Evolutionary conservation across 2,888 invertebrate species (phyloP), one percentile per base, ranked within the genome.

Genomic region (Aporophyla lueneburgensis): DNA sequence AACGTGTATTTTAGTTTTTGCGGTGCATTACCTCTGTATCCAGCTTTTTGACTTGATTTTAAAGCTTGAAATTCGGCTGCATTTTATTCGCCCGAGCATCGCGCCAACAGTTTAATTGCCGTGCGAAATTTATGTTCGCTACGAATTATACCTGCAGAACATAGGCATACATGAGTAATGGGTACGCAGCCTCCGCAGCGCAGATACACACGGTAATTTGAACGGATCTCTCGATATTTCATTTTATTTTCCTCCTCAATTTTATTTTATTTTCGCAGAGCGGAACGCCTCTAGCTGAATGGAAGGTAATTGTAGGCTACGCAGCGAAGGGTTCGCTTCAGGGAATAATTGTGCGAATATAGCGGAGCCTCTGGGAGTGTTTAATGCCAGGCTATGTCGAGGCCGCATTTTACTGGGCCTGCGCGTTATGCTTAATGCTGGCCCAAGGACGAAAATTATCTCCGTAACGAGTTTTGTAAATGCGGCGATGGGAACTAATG

Each of bases 341-440:
- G 96, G 95, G 95, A 96, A 95, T 96, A 96, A 96, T 96, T 96
- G 95, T 94, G 89, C 92, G 93, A 94, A 96, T 93, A 94, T 94
- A 93, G 96, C 93, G 86, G 87, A 92, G 93, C 95, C 95, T 94
- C 91, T 90, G 95, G 95, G 96, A 96, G 93, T 93, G 92, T 95
- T 96, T 96, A 96, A 96, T 96, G 94, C 93, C 93, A 94, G 95
- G 95, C 94, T 92, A 94, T 92, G 93, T 91, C 91, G 93, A 91
- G 89, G 88, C 92, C 89, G 89, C 91, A 89, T 93, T 95, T 94
- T 92, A 93, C 93, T 89, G 92, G 91, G 94, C 90, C 92, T 90
- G 91, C 91, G 91, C 92, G 92, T 94, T 94, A 92, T 93, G 91
- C 93, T 92, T 93, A 93, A 93, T 91, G 90, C 95, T 93, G 95